Evolutionary conservation across 2,888 invertebrate species (phyloP).

Genomic region (Stenchaetothrips biformis): DNA sequence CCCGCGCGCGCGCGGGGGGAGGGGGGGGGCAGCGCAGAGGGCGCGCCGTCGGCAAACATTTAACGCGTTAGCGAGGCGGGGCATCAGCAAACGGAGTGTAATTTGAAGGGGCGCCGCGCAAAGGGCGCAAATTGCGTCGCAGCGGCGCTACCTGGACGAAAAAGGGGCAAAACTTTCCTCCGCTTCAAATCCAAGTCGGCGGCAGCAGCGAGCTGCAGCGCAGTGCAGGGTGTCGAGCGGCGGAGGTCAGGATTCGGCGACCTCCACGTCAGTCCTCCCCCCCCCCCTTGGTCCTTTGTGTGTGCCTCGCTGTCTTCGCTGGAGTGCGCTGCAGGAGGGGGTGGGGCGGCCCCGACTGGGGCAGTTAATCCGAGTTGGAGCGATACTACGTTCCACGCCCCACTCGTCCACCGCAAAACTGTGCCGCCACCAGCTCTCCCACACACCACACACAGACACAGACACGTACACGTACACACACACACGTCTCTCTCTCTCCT

Average conservation of each 20-base stretch:
- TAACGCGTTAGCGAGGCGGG: not conserved
- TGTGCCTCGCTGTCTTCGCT: not conserved
- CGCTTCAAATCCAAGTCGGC: not conserved
- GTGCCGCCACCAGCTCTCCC: not conserved
- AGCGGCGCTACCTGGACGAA: not conserved
- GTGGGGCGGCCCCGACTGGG: not conserved
- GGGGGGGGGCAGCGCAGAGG: not conserved
- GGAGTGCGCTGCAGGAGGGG: not conserved
- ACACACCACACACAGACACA: not conserved
- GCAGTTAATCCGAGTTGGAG: not conserved
- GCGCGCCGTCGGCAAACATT: not conserved
- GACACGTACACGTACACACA: no score
- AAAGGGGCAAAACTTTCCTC: not conserved
- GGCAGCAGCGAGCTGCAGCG: not conserved
- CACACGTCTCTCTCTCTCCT: no score
- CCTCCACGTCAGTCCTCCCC: not conserved
- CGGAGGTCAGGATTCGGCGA: not conserved
- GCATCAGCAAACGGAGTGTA: not conserved
- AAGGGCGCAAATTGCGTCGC: not conserved
- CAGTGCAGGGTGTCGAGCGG: not conserved
- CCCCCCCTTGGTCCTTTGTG: not conserved
- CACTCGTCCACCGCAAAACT: not conserved
- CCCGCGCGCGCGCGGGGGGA: no score
- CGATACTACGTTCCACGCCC: not conserved
- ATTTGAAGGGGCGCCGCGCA: not conserved